phyloP scores from a whole-genome alignment of 2,888 invertebrate species.

The Diarsia mendica region DNA sequence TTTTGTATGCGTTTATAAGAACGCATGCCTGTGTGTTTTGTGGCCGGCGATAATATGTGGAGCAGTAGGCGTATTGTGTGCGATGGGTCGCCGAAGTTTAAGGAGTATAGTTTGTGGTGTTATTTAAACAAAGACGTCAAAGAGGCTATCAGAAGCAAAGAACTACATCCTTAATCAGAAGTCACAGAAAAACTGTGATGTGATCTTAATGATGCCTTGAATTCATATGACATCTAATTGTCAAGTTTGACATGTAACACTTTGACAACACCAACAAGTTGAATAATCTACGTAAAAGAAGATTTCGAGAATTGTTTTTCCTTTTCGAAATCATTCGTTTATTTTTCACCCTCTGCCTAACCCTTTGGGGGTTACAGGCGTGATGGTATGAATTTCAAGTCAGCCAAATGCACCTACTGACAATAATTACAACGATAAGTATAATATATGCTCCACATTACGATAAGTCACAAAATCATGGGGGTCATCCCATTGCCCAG shows the following conservation, averaged over 20 bases:
- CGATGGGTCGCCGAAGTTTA: neutral
- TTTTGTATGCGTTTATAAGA: slow-evolving; percentile 59
- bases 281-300: neutral
- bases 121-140: neutral
- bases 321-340: too few species aligned
- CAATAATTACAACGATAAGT: too few species aligned
- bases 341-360: too few species aligned
- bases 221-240: neutral
- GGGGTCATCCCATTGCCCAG: too few species aligned
- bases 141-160: too few species aligned
- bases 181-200: neutral
- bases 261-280: neutral
- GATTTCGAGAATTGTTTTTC: too few species aligned
- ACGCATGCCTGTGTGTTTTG: slow-evolving; percentile 37
- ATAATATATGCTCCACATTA: too few species aligned
- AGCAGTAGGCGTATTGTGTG: slow-evolving; percentile 8
- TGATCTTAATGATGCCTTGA: neutral
- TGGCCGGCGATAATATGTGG: slow-evolving; percentile 15
- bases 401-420: too few species aligned
- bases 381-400: too few species aligned
- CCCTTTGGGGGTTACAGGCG: too few species aligned
- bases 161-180: neutral
- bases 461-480: too few species aligned
- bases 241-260: neutral
- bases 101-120: neutral